phyloP scores from a whole-genome alignment of 2,113 vertebrate species.

The Steatornis caripensis region DNA sequence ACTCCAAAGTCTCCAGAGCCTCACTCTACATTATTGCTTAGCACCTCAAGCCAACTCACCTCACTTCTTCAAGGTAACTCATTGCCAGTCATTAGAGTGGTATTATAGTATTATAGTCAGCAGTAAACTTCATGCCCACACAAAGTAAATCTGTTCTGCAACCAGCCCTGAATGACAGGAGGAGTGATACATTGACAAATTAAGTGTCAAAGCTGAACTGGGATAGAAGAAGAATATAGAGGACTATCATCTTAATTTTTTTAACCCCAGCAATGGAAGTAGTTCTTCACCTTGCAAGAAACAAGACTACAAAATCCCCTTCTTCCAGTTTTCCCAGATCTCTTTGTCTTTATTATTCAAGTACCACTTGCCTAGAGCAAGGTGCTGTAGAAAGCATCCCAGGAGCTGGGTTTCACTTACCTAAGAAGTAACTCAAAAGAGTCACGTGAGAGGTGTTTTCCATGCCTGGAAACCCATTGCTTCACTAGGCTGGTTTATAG shows the following conservation, averaged over 20 bases:
- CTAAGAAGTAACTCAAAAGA: background rate
- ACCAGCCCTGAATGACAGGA: background rate
- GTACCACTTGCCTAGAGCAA: background rate
- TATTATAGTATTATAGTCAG: background rate
- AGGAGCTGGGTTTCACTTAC: background rate
- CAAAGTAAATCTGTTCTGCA: background rate
- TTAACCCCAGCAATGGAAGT: background rate
- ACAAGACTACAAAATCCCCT: background rate
- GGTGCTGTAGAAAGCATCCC: background rate
- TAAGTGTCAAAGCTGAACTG: background rate
- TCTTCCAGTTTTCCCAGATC: background rate
- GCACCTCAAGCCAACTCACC: background rate
- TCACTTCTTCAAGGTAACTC: background rate
- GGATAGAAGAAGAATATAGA: background rate
- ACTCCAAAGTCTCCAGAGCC: background rate
- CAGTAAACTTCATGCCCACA: background rate
- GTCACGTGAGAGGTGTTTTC: background rate
- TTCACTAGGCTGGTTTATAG: background rate
- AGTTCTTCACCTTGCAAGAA: background rate
- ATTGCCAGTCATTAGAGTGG: rapidly evolving
- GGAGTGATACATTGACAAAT: background rate
- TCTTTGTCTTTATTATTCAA: background rate
- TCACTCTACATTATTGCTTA: background rate
- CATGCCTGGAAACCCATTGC: background rate
- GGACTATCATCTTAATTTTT: background rate